phyloP scores from a whole-genome alignment of 2,113 vertebrate genomes.

The Psilopsiagon aymara region DNA sequence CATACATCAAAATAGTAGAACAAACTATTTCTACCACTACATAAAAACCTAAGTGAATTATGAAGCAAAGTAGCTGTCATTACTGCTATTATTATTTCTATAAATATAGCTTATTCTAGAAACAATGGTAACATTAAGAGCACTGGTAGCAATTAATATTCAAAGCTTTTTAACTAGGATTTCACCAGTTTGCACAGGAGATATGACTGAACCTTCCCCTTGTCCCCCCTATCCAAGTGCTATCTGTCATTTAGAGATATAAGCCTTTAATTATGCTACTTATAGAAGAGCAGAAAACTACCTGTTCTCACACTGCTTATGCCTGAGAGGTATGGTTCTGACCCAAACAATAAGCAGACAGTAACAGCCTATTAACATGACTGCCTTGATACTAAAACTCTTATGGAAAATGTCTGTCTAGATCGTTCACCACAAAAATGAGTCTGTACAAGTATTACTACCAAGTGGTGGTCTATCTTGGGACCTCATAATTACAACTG shows the following conservation, averaged over 20 bases:
- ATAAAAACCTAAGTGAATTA: background rate
- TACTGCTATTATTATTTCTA: background rate
- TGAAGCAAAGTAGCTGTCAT: background rate
- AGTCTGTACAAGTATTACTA: background rate
- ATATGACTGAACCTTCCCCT: background rate
- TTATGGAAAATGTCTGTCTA: background rate
- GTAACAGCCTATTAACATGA: background rate
- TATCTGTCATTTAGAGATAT: background rate
- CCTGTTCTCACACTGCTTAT: background rate
- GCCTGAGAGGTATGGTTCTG: background rate
- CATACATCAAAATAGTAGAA: background rate
- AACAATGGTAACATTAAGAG: background rate
- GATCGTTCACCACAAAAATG: background rate
- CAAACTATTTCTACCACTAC: background rate
- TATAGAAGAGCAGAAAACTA: background rate
- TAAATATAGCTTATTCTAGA: background rate
- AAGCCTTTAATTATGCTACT: background rate
- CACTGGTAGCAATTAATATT: background rate
- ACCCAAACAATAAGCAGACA: background rate
- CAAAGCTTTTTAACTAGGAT: background rate
- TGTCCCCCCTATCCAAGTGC: accelerated
- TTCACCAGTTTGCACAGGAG: background rate
- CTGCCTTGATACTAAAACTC: background rate
- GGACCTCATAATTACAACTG: background rate
- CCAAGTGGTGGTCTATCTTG: background rate